Evolutionary conservation across 2,113 vertebrate genomes (phyloP).

Genomic region (Sinocyclocheilus rhinocerous): DNA sequence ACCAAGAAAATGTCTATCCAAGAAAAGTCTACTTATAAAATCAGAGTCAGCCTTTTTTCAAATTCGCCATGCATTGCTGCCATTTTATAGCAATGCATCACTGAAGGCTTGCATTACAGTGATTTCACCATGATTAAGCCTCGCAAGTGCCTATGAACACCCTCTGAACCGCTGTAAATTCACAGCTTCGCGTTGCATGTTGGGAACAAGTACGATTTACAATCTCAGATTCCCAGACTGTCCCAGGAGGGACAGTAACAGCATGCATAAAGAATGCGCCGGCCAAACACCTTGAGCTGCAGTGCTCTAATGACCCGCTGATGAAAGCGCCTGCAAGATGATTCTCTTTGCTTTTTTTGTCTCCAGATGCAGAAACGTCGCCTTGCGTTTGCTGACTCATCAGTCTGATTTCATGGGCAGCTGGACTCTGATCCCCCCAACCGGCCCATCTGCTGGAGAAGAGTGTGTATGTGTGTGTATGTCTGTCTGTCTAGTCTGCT

Average conservation of each 20-base stretch:
- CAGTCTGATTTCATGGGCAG: slow-evolving; percentile 61
- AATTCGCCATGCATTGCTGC: background rate
- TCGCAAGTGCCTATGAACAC: background rate
- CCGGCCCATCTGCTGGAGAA: slow-evolving; percentile 35
- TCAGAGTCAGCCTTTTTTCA: background rate
- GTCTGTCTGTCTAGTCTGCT: slow-evolving; percentile 36
- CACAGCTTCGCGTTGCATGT: background rate
- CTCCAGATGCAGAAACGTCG: slow-evolving; percentile 46
- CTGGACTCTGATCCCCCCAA: slow-evolving; percentile 58
- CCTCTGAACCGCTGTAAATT: background rate
- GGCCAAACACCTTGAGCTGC: slow-evolving; percentile 7
- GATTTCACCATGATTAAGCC: slow-evolving; percentile 6
- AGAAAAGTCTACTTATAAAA: background rate
- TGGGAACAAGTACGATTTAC: background rate
- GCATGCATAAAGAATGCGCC: slow-evolving; percentile 1
- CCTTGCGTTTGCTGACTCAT: slow-evolving; percentile 59
- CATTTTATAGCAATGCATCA: background rate
- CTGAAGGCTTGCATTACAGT: background rate
- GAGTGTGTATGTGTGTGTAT: slow-evolving; percentile 19
- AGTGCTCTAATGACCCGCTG: slow-evolving; percentile 40
- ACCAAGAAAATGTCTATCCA: background rate
- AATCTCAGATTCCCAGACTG: background rate
- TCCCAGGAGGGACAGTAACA: slow-evolving; percentile 33
- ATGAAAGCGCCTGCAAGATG: slow-evolving; percentile 57
- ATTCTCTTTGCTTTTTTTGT: slow-evolving; percentile 9